Evolutionary conservation across 2,797 vertebrate species (phyloP).

Genomic region (Pangasius krempfi): DNA sequence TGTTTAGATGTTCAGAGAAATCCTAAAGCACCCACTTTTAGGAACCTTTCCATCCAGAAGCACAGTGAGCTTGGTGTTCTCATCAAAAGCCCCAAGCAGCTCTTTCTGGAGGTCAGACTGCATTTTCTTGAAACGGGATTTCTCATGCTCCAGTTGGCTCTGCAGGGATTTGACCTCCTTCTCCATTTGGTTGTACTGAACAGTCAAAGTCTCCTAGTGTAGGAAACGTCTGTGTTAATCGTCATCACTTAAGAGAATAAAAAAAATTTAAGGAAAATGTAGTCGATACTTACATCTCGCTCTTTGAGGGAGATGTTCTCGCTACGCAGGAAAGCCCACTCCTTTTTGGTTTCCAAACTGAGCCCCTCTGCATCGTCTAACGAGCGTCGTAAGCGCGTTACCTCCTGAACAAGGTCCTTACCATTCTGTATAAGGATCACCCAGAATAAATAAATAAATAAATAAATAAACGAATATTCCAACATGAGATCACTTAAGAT

Average conservation of each 20-base stretch:
- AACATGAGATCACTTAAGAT: no score
- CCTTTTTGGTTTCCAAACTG: slow-evolving; percentile 86
- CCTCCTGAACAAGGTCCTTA: slow-evolving; percentile 78
- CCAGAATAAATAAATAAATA: not conserved
- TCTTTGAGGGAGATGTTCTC: slow-evolving; percentile 84
- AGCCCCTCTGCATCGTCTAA: slow-evolving; percentile 83
- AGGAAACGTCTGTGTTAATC: not conserved
- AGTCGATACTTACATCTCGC: slow-evolving; percentile 71
- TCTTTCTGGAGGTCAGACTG: slow-evolving; percentile 75
- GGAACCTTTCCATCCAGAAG: slow-evolving; percentile 86
- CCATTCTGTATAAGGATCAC: slow-evolving; percentile 68
- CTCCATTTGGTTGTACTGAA: slow-evolving; percentile 63
- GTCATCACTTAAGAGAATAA: not conserved
- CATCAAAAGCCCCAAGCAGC: slow-evolving; percentile 76
- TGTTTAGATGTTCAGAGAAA: no score
- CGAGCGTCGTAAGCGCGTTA: slow-evolving; percentile 81
- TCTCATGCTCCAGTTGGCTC: slow-evolving; percentile 66
- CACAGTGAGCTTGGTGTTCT: slow-evolving; percentile 82
- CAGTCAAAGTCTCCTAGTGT: slow-evolving; percentile 62
- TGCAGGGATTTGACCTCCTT: slow-evolving; percentile 62
- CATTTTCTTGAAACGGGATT: slow-evolving; percentile 67
- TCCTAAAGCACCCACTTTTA: slow-evolving; percentile 74
- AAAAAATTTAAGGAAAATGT: no score
- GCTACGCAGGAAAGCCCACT: slow-evolving; percentile 86
- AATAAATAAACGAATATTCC: not conserved